phyloP scores from a whole-genome alignment of 2,797 vertebrate genomes.

The Falco biarmicus region DNA sequence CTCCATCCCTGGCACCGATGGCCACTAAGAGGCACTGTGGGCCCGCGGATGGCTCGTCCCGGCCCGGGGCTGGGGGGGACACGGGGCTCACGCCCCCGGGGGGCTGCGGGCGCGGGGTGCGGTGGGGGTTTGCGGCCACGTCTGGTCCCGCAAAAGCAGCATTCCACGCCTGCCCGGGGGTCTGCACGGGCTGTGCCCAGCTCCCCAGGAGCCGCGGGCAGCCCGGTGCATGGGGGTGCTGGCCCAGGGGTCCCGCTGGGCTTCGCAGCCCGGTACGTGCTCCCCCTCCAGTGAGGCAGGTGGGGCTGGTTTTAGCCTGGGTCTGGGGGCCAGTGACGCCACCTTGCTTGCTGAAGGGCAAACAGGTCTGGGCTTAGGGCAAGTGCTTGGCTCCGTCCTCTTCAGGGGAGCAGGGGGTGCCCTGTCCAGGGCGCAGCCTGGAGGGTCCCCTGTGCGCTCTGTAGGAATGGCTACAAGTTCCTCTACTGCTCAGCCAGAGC shows the following conservation, averaged over 20 bases:
- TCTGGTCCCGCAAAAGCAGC: neutral
- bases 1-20: neutral
- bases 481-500: slow-evolving; percentile 95
- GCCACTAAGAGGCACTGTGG: slow-evolving; percentile 57
- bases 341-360: neutral
- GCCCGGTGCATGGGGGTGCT: neutral
- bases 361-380: neutral
- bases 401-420: accelerated
- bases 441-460: neutral
- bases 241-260: neutral
- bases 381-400: neutral
- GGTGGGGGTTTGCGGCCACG: too few relatives aligned
- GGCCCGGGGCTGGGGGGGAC: too few relatives aligned
- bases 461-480: slow-evolving; percentile 96
- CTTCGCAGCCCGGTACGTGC: too few relatives aligned
- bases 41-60: neutral
- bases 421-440: neutral
- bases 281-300: too few relatives aligned
- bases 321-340: neutral
- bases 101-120: neutral
- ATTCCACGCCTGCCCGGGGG: accelerated
- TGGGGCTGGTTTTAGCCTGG: accelerated
- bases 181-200: neutral
- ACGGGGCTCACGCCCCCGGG: neutral
- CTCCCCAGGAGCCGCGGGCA: neutral